phyloP scores from a whole-genome alignment of 1,140 invertebrate genomes.

The Aphelinus atriplicis region DNA sequence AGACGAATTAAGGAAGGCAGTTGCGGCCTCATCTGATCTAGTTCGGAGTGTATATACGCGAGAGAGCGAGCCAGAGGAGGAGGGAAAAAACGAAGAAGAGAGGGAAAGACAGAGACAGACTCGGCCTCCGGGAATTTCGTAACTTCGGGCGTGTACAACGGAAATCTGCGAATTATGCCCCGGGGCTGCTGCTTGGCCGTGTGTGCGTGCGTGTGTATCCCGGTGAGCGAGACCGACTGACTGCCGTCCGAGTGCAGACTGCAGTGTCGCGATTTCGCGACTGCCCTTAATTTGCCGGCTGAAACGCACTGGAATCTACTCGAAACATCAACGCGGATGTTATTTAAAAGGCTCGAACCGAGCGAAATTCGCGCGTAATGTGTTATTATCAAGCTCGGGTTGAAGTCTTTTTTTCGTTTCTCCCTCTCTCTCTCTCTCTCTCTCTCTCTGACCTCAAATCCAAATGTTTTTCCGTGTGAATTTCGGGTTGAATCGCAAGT shows the following conservation, averaged over 20 bases:
- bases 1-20: slow-evolving; percentile 31
- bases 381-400: neutral
- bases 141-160: slow-evolving; percentile 38
- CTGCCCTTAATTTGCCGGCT: slow-evolving; percentile 23
- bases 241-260: neutral
- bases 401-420: neutral
- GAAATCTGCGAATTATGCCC: slow-evolving; percentile 33
- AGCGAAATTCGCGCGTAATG: neutral
- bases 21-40: slow-evolving; percentile 25
- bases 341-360: slow-evolving; percentile 1
- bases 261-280: neutral
- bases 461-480: too few relatives aligned
- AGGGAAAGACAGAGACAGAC: neutral
- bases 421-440: neutral
- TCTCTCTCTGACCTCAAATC: neutral
- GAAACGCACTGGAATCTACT: slow-evolving; percentile 9
- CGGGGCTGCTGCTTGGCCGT: neutral
- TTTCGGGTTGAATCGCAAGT: too few relatives aligned
- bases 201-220: neutral
- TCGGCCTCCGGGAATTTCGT: slow-evolving; percentile 29
- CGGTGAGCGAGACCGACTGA: too few relatives aligned
- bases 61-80: neutral
- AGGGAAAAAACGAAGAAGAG: too few relatives aligned
- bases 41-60: neutral
- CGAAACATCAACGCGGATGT: slow-evolving; percentile 17